phyloP scores from a whole-genome alignment of 1,140 invertebrate species.

The Coptotermes formosanus region DNA sequence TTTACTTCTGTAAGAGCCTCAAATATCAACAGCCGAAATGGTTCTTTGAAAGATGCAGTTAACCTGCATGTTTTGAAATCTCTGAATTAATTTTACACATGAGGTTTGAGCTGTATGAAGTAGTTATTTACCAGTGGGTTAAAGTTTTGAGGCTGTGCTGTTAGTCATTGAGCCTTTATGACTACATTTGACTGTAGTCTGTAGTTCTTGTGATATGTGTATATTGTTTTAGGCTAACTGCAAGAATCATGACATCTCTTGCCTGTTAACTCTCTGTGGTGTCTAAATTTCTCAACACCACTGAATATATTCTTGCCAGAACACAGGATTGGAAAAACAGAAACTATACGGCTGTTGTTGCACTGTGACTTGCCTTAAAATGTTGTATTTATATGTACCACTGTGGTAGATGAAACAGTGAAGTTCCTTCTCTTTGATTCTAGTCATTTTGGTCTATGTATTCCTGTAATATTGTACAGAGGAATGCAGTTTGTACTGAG shows the following conservation, averaged over 20 bases:
- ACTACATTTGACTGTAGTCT: background rate
- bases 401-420: background rate
- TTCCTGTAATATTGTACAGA: background rate
- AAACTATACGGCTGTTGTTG: background rate
- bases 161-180: background rate
- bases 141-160: background rate
- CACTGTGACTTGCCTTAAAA: constrained; percentile 8
- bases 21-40: no score
- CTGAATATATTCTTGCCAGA: background rate
- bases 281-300: background rate
- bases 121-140: background rate
- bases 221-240: background rate
- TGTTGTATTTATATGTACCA: background rate
- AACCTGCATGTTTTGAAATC: no score
- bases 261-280: background rate
- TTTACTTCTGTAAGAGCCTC: no score
- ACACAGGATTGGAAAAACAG: background rate
- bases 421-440: background rate
- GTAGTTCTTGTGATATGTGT: background rate
- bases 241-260: background rate
- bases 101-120: no score
- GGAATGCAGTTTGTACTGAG: background rate
- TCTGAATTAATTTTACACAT: no score
- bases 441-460: background rate
- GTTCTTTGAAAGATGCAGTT: no score